Percentiles rank a stretch among this genome's conserved stretches.
Evolutionary conservation across 37 sponge, comb jelly and placozoan genomes (phyloP).

Genomic region (Halisarca cf. caerulea): DNA sequence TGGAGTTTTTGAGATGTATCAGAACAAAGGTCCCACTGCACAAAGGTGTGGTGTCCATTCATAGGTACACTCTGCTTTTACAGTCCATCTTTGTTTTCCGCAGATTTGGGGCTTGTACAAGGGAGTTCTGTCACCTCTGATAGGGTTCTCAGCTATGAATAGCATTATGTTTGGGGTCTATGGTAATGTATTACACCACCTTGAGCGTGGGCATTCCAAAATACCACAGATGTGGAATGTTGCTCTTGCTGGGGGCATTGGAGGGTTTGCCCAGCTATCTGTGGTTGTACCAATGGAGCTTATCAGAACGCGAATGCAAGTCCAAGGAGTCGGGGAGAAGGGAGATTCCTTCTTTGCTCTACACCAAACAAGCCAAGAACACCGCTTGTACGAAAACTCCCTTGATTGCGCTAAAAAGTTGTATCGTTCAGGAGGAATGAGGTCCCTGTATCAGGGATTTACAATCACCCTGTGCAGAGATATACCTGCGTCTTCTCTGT

Average conservation of each 20-base stretch:
- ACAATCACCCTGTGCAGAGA: constrained; percentile 68
- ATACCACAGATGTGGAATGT: constrained; percentile 20
- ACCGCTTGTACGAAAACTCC: constrained; percentile 47
- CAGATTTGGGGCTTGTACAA: constrained; percentile 85
- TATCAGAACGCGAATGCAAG: constrained; percentile 82
- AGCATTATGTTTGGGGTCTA: constrained; percentile 84
- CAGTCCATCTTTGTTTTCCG: neutral
- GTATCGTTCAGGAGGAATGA: constrained; percentile 55
- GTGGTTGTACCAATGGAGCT: constrained; percentile 75
- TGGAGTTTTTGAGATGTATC: too few relatives aligned
- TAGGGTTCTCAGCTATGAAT: constrained; percentile 81
- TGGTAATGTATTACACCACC: constrained; percentile 50
- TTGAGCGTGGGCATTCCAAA: constrained; percentile 23
- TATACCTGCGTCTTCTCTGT: constrained; percentile 66
- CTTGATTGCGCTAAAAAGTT: constrained; percentile 63
- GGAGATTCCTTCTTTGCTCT: neutral
- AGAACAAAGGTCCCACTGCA: too few relatives aligned
- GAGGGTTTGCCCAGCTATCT: constrained; percentile 60
- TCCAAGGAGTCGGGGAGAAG: constrained; percentile 48
- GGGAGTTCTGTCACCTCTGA: constrained; percentile 83
- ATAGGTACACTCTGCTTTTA: constrained; percentile 4
- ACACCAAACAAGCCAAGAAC: neutral
- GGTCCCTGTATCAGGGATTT: constrained; percentile 73
- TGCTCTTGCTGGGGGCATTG: constrained; percentile 66
- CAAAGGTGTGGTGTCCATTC: neutral